phyloP scores from a whole-genome alignment of 2,797 vertebrate species.

The Silurus aristotelis region DNA sequence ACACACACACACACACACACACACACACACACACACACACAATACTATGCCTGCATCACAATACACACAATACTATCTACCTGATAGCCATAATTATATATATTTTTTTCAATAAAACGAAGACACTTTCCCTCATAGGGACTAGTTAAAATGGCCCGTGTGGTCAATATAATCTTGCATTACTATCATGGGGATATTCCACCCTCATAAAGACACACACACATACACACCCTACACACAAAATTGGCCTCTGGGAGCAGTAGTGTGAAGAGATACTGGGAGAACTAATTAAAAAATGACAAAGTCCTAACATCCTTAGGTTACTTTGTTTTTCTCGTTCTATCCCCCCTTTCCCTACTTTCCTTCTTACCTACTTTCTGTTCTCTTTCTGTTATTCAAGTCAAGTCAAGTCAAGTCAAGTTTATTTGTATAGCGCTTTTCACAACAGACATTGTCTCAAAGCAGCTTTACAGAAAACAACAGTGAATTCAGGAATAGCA shows the following conservation, averaged over 20 bases:
- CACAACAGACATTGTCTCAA: too few relatives aligned
- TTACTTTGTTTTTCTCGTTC: not conserved
- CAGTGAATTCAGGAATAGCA: not conserved
- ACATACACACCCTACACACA: slow-evolving; percentile 52
- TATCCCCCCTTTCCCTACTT: not conserved
- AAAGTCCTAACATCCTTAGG: slow-evolving; percentile 21
- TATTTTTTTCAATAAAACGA: not conserved
- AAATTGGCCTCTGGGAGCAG: slow-evolving; percentile 27
- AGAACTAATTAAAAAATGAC: slow-evolving; percentile 37
- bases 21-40: slow-evolving; percentile 12
- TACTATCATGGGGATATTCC: not conserved
- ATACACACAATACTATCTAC: not conserved
- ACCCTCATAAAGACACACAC: slow-evolving; percentile 33
- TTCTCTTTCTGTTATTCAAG: too few relatives aligned
- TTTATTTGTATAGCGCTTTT: too few relatives aligned
- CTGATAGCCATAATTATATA: not conserved
- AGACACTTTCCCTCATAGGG: not conserved
- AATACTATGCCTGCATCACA: not conserved
- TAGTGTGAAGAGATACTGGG: not conserved
- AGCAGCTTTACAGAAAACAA: too few relatives aligned
- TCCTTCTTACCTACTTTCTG: not conserved
- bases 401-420: too few relatives aligned
- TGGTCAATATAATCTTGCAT: not conserved
- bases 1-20: slow-evolving; percentile 4
- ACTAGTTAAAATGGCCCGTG: not conserved